A percentile compares a stretch with the other conserved stretches of the same genome.
phyloP scores from a whole-genome alignment of 2,797 vertebrate species.

The Coendou prehensilis region DNA sequence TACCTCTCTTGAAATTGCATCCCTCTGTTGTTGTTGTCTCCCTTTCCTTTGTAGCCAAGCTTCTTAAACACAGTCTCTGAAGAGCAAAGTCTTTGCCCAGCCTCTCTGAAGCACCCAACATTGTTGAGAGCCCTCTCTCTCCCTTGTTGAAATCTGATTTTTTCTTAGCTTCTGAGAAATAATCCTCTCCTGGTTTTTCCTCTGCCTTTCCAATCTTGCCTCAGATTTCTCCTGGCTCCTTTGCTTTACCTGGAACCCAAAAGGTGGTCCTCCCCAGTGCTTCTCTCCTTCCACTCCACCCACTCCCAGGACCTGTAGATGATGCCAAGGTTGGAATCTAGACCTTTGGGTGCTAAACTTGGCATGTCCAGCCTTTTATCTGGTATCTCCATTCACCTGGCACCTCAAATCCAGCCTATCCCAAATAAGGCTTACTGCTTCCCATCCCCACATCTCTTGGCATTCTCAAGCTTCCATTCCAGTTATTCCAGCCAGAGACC shows the following conservation, averaged over 20 bases:
- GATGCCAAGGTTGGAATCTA: background rate
- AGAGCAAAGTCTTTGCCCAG: background rate
- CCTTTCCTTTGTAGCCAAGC: background rate
- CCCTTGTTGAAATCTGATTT: background rate
- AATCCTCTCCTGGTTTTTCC: background rate
- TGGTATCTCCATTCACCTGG: background rate
- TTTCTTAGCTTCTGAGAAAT: background rate
- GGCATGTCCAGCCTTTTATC: fast-evolving
- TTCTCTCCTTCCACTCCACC: background rate
- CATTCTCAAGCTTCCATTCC: background rate
- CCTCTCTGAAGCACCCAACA: background rate
- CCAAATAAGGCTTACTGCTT: fast-evolving
- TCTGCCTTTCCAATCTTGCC: background rate
- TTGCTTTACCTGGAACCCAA: background rate
- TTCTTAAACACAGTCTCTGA: background rate
- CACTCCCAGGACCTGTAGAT: background rate
- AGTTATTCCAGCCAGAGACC: background rate
- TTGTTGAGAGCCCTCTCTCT: background rate
- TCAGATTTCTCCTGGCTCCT: background rate
- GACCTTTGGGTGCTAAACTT: background rate
- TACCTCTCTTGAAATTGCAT: background rate
- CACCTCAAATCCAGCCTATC: background rate
- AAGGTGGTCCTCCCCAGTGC: background rate
- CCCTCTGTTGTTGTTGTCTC: background rate
- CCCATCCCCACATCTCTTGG: background rate